Evolutionary conservation across 2,888 invertebrate genomes (phyloP), one percentile per base, ranked within the genome.

Genomic region (Baronia brevicornis): DNA sequence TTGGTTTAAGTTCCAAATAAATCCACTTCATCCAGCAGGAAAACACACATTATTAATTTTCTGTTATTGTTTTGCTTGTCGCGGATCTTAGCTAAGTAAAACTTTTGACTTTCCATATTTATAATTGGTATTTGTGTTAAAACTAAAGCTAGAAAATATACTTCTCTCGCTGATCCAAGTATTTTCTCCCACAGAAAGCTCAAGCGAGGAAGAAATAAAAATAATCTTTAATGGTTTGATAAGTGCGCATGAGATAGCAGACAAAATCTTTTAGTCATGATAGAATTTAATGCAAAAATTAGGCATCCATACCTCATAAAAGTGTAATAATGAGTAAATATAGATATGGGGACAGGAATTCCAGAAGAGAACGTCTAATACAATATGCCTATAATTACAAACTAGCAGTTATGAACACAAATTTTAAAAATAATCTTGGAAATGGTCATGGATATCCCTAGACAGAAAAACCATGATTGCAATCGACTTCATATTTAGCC

Each of bases 281-380:
- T 15, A 7, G 27, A 27, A 7, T 27, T 27, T 15, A 27, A 27
- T 15, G 22, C 30, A 3, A 33, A 38, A 26, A 30, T 34, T 15
- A 27, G 38, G 2, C 15, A 7, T 7, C 7, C 21, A 21, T 9
- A 21, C 8, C 21, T 2, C 6, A 19, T 5, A 3, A 12, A 5
- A 4, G 12, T 6, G 4, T 7, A 2, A 6, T 24, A 6, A 6
- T n/a, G n/a, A n/a, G n/a, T n/a, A n/a, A n/a, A n/a, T n/a, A n/a
- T n/a, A n/a, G n/a, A n/a, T n/a, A n/a, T n/a, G n/a, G 8, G 14
- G 12, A 11, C 4, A 11, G 24, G 5, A 24, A 24, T 6, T 10
- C 2, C 10, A 11, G 24, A 24, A 11, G 24, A 8, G 6, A 9
- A 2, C 2, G 24, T 2, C 14, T 13, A 2, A 4, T 24, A 11